Evolutionary conservation across 2,888 invertebrate genomes (phyloP), one percentile per base, ranked within the genome.

Genomic region (Lapara coniferarum): DNA sequence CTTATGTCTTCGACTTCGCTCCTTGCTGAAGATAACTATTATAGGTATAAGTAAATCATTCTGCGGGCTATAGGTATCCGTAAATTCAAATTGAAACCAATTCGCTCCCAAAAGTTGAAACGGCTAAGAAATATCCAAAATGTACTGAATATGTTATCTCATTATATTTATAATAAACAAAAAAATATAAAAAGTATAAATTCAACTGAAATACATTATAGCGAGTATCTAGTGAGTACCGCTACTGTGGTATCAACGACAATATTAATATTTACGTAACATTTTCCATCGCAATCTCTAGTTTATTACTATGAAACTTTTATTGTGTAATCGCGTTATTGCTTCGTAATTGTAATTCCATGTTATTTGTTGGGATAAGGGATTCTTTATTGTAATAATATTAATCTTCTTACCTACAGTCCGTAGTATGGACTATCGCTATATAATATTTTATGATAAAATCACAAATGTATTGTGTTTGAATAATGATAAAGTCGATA

Each of bases 251-350:
- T 73, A 71, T 49, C 59, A 59, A 66, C 66, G 68, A 52, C 51
- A 58, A 67, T 70, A 70, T 72, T 71, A 75, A 74, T 68, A 74
- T 73, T 71, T 74, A 74, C 67, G 66, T 72, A 49, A 66, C 67
- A 67, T 72, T 70, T 73, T 77, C 74, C 76, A 75, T 77, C 71
- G 66, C 66, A 71, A 77, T 77, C 75, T 69, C 56, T 72, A 74
- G 70, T 81, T 76, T 78, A 79, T 77, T 72, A 71, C 75, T 75
- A 78, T 81, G 76, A 80, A 67, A 57, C 63, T 75, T 81, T 80
- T 79, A 83, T 81, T 69, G 72, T 63, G 71, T 77, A 80, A 79
- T 77, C 75, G 68, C 67, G 68, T 71, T 72, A 75, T 72, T 73
- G 71, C 67, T 68, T 55, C n/a, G 66, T 37, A 71, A 68, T 72